These are phyloP conservation scores for Sorex fumeus DNA, from an alignment of 2,113 vertebrate species.

Conservation along the genomic window DNA sequence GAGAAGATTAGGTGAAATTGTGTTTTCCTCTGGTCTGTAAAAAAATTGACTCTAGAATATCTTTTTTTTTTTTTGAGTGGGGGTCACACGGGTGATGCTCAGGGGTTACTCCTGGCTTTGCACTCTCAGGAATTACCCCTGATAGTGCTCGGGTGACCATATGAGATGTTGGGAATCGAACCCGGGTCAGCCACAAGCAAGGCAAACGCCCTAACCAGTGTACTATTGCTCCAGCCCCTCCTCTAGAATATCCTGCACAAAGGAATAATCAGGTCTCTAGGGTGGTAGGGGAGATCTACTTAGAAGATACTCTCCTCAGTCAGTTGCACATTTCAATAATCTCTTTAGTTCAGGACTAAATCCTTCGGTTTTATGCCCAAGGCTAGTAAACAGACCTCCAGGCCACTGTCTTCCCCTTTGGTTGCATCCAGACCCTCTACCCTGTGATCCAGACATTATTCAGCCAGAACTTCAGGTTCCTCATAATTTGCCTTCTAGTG, in stretches of 20 bases:
- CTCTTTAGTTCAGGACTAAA: accelerated
- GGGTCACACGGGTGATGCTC: too few species aligned
- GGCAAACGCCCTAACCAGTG: too few species aligned
- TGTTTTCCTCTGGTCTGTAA: background rate
- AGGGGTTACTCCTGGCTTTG: too few species aligned
- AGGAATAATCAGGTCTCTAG: background rate
- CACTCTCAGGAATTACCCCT: too few species aligned
- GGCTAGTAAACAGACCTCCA: accelerated
- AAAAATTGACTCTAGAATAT: background rate
- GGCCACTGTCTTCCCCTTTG: background rate
- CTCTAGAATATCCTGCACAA: too few species aligned
- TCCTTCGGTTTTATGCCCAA: background rate
- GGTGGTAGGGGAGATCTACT: background rate
- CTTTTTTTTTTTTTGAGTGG: too few species aligned
- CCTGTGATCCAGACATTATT: accelerated
- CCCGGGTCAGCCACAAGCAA: too few species aligned
- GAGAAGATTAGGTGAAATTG: background rate
- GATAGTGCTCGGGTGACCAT: too few species aligned
- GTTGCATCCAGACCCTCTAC: accelerated
- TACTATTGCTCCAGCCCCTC: too few species aligned
- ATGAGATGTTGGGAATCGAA: too few species aligned
- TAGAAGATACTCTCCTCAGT: accelerated
- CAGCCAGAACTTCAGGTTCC: background rate
- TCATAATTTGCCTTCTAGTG: too few species aligned
- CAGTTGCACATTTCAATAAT: accelerated